Evolutionary conservation across 2,113 vertebrate genomes (phyloP).

Genomic region (Crotophaga sulcirostris): DNA sequence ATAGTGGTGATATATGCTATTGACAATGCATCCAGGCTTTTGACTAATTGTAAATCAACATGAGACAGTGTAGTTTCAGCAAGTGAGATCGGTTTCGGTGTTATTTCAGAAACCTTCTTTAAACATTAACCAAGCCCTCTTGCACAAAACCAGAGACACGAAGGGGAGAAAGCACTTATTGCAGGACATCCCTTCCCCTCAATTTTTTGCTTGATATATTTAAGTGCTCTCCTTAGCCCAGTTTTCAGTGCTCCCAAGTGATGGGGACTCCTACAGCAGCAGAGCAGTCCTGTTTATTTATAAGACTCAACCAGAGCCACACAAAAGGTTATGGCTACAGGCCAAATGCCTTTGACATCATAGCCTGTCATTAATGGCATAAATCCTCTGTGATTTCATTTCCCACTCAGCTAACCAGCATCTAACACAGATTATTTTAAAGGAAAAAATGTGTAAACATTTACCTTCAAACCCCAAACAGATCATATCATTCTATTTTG

Average conservation of each 20-base stretch:
- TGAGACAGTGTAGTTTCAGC: not conserved
- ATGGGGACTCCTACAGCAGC: slow-evolving; percentile 35
- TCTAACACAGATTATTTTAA: slow-evolving; percentile 56
- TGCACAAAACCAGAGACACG: not conserved
- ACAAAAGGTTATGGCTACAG: slow-evolving; percentile 63
- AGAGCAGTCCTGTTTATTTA: slow-evolving; percentile 45
- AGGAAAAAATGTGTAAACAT: slow-evolving; percentile 58
- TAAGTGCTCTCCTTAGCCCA: not conserved
- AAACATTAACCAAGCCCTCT: not conserved
- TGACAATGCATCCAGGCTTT: accelerated
- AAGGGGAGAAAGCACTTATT: not conserved
- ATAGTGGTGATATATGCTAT: accelerated
- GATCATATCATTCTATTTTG: slow-evolving; percentile 28
- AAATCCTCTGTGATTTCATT: slow-evolving; percentile 66
- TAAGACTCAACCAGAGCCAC: slow-evolving; percentile 16
- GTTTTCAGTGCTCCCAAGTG: not conserved
- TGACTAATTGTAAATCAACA: not conserved
- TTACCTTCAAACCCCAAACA: slow-evolving; percentile 61
- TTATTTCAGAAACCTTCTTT: not conserved
- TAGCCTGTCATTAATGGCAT: slow-evolving; percentile 58
- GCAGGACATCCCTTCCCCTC: not conserved
- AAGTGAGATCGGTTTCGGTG: not conserved
- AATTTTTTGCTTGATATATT: not conserved
- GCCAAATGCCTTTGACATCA: slow-evolving; percentile 66
- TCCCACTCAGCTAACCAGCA: slow-evolving; percentile 57